A percentile compares a stretch with the other conserved stretches of the same genome.
Evolutionary conservation across 2,888 invertebrate genomes (phyloP).

Genomic region (Dryocosmus kuriphilus): DNA sequence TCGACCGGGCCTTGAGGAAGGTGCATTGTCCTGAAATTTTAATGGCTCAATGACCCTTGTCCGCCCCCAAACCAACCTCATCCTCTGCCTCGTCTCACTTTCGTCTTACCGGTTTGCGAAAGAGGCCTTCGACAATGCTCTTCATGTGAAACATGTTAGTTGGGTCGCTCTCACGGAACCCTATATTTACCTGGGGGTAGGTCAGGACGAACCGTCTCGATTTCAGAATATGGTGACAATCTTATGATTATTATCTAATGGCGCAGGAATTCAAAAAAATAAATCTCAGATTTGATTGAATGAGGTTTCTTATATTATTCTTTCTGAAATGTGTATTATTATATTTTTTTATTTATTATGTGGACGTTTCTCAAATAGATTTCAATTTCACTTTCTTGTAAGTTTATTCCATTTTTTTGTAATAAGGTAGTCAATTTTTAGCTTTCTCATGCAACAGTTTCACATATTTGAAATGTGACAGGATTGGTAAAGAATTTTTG

Average conservation of each 20-base stretch:
- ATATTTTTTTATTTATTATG: too few relatives aligned
- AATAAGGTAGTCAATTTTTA: too few relatives aligned
- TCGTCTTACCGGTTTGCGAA: conserved; percentile 35
- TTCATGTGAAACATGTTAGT: conserved; percentile 46
- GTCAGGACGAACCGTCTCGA: not conserved
- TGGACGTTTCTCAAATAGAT: too few relatives aligned
- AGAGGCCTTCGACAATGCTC: conserved; percentile 20
- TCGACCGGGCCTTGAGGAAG: not conserved
- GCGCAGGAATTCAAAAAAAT: not conserved
- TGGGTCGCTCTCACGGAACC: conserved; percentile 31
- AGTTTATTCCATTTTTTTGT: too few relatives aligned
- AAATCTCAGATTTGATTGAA: not conserved
- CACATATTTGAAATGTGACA: too few relatives aligned
- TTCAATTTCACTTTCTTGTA: too few relatives aligned
- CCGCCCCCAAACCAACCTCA: not conserved
- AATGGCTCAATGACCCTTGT: not conserved
- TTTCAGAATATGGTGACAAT: not conserved
- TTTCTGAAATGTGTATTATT: not conserved
- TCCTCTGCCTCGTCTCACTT: not conserved
- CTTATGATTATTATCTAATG: not conserved
- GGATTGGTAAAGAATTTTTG: too few relatives aligned
- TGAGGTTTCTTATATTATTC: not conserved
- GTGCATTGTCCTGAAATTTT: conserved; percentile 14
- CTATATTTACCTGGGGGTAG: not conserved
- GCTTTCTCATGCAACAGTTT: too few relatives aligned